Conservation (phyloP, 2,113 vertebrate genomes). For the Rhynchomys soricoides region DNA sequence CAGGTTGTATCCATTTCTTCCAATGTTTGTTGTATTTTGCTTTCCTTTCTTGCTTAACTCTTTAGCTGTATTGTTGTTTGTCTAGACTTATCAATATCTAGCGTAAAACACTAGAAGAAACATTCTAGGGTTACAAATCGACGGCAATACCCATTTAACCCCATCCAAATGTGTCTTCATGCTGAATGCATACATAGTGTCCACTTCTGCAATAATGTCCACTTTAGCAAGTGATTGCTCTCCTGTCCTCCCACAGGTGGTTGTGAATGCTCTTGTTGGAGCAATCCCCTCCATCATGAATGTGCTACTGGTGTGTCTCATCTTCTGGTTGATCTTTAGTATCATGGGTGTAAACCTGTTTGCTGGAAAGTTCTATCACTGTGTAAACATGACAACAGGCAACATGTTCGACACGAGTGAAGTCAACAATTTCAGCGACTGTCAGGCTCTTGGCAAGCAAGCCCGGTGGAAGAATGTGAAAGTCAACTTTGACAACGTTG, state of each 20-base stretch:
- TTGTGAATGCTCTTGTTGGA: conserved; percentile 97
- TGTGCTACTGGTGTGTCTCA: conserved; percentile 97
- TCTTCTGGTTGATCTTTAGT: conserved; percentile 99
- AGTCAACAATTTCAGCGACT: conserved; percentile 86
- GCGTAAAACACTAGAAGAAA: conserved; percentile 49
- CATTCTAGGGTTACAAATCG: background rate
- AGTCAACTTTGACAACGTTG: conserved; percentile 98
- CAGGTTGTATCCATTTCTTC: conserved; percentile 90
- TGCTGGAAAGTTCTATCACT: conserved; percentile 94
- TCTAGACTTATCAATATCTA: conserved; percentile 42
- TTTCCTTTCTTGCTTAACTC: conserved; percentile 66
- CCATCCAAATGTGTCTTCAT: conserved; percentile 40
- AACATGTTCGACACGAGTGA: conserved; percentile 67
- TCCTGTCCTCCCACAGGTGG: conserved; percentile 89
- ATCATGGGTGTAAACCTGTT: conserved; percentile 99
- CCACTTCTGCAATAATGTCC: background rate
- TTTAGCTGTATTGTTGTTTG: conserved; percentile 73
- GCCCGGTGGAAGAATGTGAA: conserved; percentile 93
- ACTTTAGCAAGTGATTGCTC: background rate
- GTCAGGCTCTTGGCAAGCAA: conserved; percentile 85
- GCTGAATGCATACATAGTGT: conserved; percentile 35
- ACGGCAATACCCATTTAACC: conserved; percentile 46
- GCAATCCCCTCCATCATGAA: conserved; percentile 99
- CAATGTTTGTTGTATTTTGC: conserved; percentile 45
- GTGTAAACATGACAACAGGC: conserved; percentile 87